Percentiles rank a stretch among this genome's conserved stretches.
Evolutionary conservation across 2,888 invertebrate genomes (phyloP).

Genomic region (Dicyrtoma fusca): DNA sequence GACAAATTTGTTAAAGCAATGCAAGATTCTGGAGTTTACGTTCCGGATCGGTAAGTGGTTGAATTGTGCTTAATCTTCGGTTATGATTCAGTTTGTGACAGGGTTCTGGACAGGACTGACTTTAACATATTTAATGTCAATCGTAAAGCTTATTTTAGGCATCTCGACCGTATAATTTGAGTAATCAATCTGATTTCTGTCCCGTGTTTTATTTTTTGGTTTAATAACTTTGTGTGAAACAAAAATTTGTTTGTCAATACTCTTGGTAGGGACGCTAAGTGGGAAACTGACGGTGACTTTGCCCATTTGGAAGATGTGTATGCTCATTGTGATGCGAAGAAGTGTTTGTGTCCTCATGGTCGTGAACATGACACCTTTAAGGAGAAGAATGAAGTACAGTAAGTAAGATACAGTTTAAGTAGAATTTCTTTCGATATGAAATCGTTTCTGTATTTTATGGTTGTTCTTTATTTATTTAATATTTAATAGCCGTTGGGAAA

Average conservation of each 20-base stretch:
- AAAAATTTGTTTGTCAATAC: not conserved
- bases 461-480: no score
- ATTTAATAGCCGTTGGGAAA: not conserved
- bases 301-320: not conserved
- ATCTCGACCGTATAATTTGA: no score
- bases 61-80: not conserved
- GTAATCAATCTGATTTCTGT: no score
- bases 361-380: not conserved
- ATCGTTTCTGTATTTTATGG: not conserved
- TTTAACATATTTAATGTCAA: no score
- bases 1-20: not conserved
- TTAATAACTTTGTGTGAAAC: no score
- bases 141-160: no score
- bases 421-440: no score
- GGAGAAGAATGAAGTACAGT: not conserved
- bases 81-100: no score
- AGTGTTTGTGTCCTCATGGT: not conserved
- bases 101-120: no score
- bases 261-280: not conserved
- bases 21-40: not conserved
- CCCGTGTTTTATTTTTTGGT: no score
- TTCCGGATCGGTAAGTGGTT: not conserved
- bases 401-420: no score
- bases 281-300: not conserved
- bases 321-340: not conserved